phyloP scores from a whole-genome alignment of 2,888 invertebrate species.

The Parnassius orleans region DNA sequence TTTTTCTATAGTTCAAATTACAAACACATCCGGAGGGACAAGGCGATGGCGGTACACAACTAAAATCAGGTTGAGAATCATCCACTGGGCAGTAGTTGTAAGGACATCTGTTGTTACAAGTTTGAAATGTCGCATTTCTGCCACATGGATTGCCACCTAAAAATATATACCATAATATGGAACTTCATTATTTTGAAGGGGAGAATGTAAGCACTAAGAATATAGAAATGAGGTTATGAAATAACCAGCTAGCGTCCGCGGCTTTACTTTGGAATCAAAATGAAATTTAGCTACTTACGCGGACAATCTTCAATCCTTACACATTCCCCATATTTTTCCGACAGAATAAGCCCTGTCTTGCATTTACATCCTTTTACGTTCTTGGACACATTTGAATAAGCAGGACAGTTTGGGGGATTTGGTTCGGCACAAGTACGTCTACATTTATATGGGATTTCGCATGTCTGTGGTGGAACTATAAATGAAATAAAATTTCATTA shows the following conservation, averaged over 20 bases:
- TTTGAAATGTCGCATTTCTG: slow-evolving; percentile 43
- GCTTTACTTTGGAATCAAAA: neutral
- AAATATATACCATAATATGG: slow-evolving; percentile 15
- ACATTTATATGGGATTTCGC: slow-evolving; percentile 11
- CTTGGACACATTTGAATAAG: neutral
- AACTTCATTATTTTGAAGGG: no score
- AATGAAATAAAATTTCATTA: no score
- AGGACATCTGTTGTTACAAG: slow-evolving; percentile 43
- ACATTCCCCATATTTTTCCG: neutral
- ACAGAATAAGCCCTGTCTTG: neutral
- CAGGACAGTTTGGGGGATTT: slow-evolving; percentile 11
- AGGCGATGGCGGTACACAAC: slow-evolving; percentile 40
- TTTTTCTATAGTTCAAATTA: slow-evolving; percentile 36
- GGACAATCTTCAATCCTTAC: slow-evolving; percentile 15
- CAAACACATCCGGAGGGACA: slow-evolving; percentile 56
- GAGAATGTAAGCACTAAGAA: no score
- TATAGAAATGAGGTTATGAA: no score
- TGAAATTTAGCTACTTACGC: slow-evolving; percentile 3
- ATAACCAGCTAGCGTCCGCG: no score
- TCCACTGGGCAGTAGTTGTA: slow-evolving; percentile 43
- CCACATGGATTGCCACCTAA: slow-evolving; percentile 46
- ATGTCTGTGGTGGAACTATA: neutral
- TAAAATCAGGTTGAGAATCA: slow-evolving; percentile 37
- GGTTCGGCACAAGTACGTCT: slow-evolving; percentile 14
- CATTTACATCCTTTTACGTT: slow-evolving; percentile 12